These are phyloP conservation scores for Griposia aprilina DNA, from an alignment of 2,888 invertebrate genomes.

Conservation along the genomic window DNA sequence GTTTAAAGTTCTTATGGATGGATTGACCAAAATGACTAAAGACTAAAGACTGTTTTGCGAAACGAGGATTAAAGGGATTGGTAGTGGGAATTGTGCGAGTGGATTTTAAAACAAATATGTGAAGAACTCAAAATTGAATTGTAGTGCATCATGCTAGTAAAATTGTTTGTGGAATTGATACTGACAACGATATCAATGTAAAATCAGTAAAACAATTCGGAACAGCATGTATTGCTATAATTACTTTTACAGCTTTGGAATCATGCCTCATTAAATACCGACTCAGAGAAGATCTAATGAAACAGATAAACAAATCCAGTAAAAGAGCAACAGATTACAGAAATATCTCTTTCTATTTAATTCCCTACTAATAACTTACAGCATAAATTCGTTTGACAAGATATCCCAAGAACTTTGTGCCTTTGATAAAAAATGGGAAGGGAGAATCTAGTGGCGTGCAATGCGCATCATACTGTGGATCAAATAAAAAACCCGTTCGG, in stretches of 20 bases:
- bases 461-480: constrained; percentile 69
- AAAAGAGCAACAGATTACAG: not conserved
- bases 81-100: not conserved
- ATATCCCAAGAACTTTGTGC: constrained; percentile 23
- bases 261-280: not conserved
- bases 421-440: constrained; percentile 50
- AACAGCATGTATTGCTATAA: not conserved
- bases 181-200: not conserved
- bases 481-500: constrained; percentile 79
- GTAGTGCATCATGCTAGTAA: not conserved
- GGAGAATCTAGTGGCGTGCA: constrained; percentile 53
- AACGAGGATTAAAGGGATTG: constrained; percentile 40
- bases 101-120: constrained; percentile 18
- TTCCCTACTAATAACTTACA: constrained; percentile 7
- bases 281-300: not conserved
- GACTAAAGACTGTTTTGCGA: constrained; percentile 32
- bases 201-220: not conserved
- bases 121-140: constrained; percentile 14
- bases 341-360: constrained; percentile 3
- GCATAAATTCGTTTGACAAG: constrained; percentile 27
- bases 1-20: constrained; percentile 35
- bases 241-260: not conserved
- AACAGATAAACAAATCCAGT: not conserved
- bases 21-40: constrained; percentile 26
- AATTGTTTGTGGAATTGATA: not conserved